Evolutionary conservation across 2,888 invertebrate genomes (phyloP), one percentile per base, ranked within the genome.

Genomic region (Fragum sueziense): DNA sequence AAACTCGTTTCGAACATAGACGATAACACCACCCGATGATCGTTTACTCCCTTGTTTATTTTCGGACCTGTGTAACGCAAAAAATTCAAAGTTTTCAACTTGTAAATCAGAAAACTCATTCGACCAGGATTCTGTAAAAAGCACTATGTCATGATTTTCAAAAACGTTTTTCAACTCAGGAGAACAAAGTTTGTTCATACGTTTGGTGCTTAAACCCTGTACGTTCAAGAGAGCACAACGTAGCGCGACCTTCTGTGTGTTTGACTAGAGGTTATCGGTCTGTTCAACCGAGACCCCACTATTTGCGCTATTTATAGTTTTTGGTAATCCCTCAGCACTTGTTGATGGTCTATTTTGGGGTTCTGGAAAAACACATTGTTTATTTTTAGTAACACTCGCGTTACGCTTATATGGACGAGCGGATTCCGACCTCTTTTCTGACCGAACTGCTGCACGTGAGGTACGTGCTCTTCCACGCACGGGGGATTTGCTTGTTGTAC

Each of bases 91-190:
- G 31, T 69, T 61, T 69, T 61, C 33, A 1, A 75, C 69, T 22
- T 47, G 31, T 22, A 70, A 31, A 47, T 70, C 69, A n/a, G 57
- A 74, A 59, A 27, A 59, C 25, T 57, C 33, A 68, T 74, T 34
- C 6, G 68, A 37, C 68, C 74, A 75, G 4, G 74, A 61, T 70
- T 75, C 74, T 14, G 69, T 69, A 27, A 75, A 54, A n/a, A 70
- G 33, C 14, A 75, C 61, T 68, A 75, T 57, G 22, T 75, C 74
- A 61, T 61, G 47, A 0, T 34, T 61, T 14, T 59, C 37, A 72
- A 77, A 69, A 68, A 75, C n/a, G n/a, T 1, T 41, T 11, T 61
- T 59, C 37, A 69, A 41, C 29, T 75, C 62, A 4, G 37, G 51
- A 20, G 65, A 27, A n/a, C 20, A n/a, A 52, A 52, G 52, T 65